Conservation (phyloP, 2,888 invertebrate genomes). For the Coelopa pilipes region DNA sequence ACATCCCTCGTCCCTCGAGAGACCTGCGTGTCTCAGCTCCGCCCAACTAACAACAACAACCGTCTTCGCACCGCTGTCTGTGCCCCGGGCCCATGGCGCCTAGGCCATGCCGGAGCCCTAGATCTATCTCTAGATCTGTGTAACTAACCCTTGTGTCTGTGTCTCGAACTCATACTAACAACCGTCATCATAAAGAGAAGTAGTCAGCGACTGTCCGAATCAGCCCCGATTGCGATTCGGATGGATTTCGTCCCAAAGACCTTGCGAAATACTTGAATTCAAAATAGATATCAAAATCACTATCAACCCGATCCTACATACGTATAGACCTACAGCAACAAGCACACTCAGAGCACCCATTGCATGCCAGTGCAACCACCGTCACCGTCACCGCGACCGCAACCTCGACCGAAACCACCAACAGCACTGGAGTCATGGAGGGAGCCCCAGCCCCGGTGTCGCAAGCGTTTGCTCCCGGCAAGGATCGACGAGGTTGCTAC, state of each 20-base stretch:
- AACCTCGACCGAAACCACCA: too few species aligned
- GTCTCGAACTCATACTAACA: background rate
- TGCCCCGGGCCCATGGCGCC: too few species aligned
- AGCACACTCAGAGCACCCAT: conserved; percentile 53
- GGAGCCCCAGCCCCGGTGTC: conserved; percentile 66
- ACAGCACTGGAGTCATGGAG: conserved; percentile 56
- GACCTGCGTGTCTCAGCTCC: too few species aligned
- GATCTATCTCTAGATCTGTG: background rate
- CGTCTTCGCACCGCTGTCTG: too few species aligned
- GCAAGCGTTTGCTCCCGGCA: conserved; percentile 70
- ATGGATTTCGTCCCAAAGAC: background rate
- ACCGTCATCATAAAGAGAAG: background rate
- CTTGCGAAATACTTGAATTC: background rate
- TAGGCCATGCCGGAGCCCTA: too few species aligned
- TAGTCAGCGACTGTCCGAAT: too few species aligned
- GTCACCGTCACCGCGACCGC: conserved; percentile 39
- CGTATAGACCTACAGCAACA: conserved; percentile 51
- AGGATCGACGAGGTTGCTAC: conserved; percentile 73
- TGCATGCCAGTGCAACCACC: conserved; percentile 57
- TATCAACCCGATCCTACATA: background rate
- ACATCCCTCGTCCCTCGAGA: too few species aligned
- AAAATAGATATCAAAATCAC: background rate
- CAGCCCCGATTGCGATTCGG: background rate
- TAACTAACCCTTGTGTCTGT: background rate
- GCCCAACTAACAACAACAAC: too few species aligned